Evolutionary conservation across 2,797 vertebrate species (phyloP), one percentile per base, ranked within the genome.

Genomic region (Oreochromis grahami): DNA sequence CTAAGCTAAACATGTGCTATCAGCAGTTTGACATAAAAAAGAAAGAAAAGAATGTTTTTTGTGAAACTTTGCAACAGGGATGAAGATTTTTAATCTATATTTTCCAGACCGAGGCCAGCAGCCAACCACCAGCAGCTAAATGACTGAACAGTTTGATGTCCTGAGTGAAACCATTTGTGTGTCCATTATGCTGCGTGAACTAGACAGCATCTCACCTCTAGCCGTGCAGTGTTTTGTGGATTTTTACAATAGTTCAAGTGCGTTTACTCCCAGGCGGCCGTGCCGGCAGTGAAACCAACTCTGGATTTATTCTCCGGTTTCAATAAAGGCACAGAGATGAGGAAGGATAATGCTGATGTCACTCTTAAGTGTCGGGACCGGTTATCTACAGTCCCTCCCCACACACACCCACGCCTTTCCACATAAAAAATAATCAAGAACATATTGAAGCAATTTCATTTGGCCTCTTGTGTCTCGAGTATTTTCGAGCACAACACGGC

Each of bases 201-300:
- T 65, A 77, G 84, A 92, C 86, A 77, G 72, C 83, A 87, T 91
- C 89, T 84, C 78, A 89, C 87, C 86, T 83, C 77, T 70, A 65
- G 83, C 86, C 87, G 91, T 81, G 84, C 82, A 24, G 38, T 77
- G 84, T 89, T 91, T 88, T 83, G 80, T 82, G 81, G 86, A 89
- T 88, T 87, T 90, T 89, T 91, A 90, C 91, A 84, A 82, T 55
- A 82, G 90, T 91, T 92, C 32, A 72, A 78, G 78, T 80, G 76
- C 81, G 82, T 87, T 90, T 58, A 83, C 65, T 24, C 70, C 24
- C 82, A 58, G 87, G 51, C 19, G 41, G 76, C 78, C 11, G 19
- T 48, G 85, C 38, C 82, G 53, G 84, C 81, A 79, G 15, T 32
- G 43, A 72, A 72, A 72, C 43, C 68, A 4, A 60, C 65, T 19